These are phyloP conservation scores for Aleiodes testaceus DNA, from an alignment of 2,888 invertebrate species.

Conservation along the genomic window DNA sequence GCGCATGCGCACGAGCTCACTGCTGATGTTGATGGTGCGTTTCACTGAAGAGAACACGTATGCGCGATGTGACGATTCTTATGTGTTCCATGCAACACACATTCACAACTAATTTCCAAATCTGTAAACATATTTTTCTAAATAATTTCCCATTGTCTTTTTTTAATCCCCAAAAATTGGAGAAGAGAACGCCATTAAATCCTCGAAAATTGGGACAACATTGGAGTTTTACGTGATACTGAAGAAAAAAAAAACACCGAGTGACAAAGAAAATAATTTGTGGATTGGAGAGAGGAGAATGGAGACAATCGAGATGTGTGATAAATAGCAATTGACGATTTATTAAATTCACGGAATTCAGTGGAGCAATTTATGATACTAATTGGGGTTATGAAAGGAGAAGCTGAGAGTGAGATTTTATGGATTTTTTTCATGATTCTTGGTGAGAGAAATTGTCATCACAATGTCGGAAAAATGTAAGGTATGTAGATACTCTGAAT, in stretches of 20 bases:
- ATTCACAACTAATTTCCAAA: conserved; percentile 6
- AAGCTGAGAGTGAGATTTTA: conserved; percentile 40
- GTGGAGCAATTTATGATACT: neutral
- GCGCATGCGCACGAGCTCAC: neutral
- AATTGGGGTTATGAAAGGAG: conserved; percentile 7
- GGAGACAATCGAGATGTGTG: neutral
- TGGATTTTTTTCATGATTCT: conserved; percentile 57
- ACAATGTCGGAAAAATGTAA: conserved; percentile 69
- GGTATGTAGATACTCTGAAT: conserved; percentile 54
- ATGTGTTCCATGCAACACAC: conserved; percentile 19
- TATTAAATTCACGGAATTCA: neutral
- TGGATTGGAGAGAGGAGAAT: neutral
- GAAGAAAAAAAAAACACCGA: conserved; percentile 32
- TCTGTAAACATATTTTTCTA: conserved; percentile 19
- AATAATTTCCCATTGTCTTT: neutral
- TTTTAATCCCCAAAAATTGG: neutral
- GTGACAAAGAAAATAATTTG: neutral
- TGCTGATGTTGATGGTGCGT: neutral
- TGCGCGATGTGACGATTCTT: conserved; percentile 26
- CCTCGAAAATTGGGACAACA: conserved; percentile 46
- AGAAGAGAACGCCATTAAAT: conserved; percentile 22
- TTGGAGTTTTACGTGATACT: conserved; percentile 44
- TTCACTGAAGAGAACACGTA: conserved; percentile 5
- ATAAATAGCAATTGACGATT: neutral
- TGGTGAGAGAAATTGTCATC: conserved; percentile 40